A percentile compares a stretch with the other conserved stretches of the same genome.
Evolutionary conservation across 2,888 invertebrate species (phyloP).

Genomic region (Drosophila tanythrix): DNA sequence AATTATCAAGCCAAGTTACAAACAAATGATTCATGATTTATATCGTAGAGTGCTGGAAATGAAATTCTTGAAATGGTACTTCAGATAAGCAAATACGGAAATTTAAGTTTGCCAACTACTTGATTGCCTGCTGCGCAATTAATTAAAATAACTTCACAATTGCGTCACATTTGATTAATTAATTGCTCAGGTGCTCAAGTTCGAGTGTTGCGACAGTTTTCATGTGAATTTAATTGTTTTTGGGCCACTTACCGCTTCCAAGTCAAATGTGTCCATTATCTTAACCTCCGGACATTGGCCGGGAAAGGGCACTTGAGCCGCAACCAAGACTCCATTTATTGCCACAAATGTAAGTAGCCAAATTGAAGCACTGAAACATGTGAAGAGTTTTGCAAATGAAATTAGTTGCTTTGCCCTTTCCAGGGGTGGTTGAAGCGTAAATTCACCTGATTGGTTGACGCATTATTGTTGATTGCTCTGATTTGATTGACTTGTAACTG

Average conservation of each 20-base stretch:
- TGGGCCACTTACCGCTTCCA: constrained; percentile 83
- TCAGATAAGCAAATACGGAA: constrained; percentile 3
- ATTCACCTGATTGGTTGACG: constrained; percentile 26
- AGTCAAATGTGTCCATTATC: constrained; percentile 87
- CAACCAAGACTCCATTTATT: constrained; percentile 41
- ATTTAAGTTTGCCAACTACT: constrained; percentile 15
- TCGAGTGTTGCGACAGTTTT: constrained; percentile 10
- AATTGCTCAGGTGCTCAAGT: constrained; percentile 12
- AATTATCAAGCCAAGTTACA: not conserved
- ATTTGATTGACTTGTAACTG: not conserved
- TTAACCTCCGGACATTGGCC: constrained; percentile 88
- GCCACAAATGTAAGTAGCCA: constrained; percentile 50
- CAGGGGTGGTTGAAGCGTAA: not conserved
- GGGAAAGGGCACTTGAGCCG: constrained; percentile 87
- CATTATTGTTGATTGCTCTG: constrained; percentile 23
- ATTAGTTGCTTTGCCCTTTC: not conserved
- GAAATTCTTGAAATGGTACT: not conserved
- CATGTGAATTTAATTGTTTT: not conserved
- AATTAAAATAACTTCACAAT: constrained; percentile 35
- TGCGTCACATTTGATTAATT: constrained; percentile 30
- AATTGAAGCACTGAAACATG: constrained; percentile 35
- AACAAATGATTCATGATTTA: constrained; percentile 2
- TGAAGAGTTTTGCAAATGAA: constrained; percentile 2
- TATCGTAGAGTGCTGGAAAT: not conserved
- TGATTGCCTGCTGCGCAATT: constrained; percentile 30